Percentiles rank a stretch among this genome's conserved stretches.
Conservation (phyloP, 1,140 invertebrate species). For the Oncopodura yosiiana region DNA sequence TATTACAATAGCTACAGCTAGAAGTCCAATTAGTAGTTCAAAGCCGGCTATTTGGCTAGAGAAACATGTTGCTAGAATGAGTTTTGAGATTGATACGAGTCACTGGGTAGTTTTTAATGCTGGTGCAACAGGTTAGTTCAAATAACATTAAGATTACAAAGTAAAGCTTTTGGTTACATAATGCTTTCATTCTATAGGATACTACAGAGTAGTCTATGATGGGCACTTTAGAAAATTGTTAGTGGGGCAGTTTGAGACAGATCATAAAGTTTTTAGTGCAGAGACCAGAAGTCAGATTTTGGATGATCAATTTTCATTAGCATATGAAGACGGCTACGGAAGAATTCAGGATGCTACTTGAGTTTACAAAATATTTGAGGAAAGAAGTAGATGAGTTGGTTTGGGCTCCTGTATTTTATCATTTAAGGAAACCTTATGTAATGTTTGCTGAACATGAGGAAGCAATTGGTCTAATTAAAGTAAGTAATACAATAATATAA, state of each 20-base stretch:
- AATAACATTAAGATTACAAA: too few relatives aligned
- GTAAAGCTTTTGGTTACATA: too few relatives aligned
- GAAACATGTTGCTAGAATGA: slow-evolving; percentile 12
- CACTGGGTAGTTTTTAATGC: background rate
- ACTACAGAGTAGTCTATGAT: slow-evolving; percentile 5
- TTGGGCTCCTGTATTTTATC: slow-evolving; percentile 46
- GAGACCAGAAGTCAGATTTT: slow-evolving; percentile 6
- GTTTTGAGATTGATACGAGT: slow-evolving; percentile 4
- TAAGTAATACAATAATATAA: too few relatives aligned
- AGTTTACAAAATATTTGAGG: slow-evolving; percentile 51
- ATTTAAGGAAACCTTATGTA: slow-evolving; percentile 15
- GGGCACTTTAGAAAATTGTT: background rate
- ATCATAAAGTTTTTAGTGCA: background rate
- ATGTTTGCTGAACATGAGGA: background rate
- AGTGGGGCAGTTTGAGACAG: background rate
- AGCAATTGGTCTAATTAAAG: too few relatives aligned
- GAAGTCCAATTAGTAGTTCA: slow-evolving; percentile 5
- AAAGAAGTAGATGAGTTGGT: slow-evolving; percentile 51
- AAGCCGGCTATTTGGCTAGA: slow-evolving; percentile 16
- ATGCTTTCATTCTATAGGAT: too few relatives aligned
- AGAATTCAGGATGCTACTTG: slow-evolving; percentile 42
- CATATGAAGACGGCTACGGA: background rate
- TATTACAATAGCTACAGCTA: slow-evolving; percentile 17
- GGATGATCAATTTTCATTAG: slow-evolving; percentile 4
- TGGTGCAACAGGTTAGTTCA: too few relatives aligned